Evolutionary conservation across 2,113 vertebrate species (phyloP).

Genomic region (Atherinomorus stipes): DNA sequence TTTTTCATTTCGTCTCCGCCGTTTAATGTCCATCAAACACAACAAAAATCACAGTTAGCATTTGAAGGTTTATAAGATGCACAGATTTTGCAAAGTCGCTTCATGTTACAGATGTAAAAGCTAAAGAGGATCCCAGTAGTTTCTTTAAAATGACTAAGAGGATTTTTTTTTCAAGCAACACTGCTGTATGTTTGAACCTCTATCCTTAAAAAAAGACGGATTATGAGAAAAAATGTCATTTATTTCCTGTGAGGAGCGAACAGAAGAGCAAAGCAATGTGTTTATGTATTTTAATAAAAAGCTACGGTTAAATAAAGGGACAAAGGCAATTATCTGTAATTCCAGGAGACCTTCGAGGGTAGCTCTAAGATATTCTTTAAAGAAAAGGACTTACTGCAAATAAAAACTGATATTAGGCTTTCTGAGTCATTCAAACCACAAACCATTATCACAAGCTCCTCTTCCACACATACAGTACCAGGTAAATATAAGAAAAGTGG

Average conservation of each 20-base stretch:
- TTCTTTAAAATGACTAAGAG: not conserved
- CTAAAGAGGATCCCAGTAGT: not conserved
- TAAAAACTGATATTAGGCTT: not conserved
- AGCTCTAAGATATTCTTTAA: no score
- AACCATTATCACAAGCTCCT: not conserved
- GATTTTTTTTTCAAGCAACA: not conserved
- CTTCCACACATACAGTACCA: not conserved
- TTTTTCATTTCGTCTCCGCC: no score
- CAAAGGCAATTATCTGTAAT: no score
- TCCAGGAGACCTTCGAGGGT: no score
- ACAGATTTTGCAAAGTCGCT: not conserved
- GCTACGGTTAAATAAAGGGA: no score
- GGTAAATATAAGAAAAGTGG: not conserved
- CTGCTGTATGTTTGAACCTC: conserved; percentile 3
- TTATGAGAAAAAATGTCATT: no score
- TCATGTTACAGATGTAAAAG: not conserved
- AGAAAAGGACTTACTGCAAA: not conserved
- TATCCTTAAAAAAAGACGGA: not conserved
- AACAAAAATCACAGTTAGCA: not conserved
- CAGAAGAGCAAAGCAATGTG: no score
- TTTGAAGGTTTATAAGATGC: not conserved
- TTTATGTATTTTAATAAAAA: no score
- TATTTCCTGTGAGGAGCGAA: no score
- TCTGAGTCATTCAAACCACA: not conserved
- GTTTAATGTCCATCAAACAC: not conserved